phyloP scores from a whole-genome alignment of 2,797 vertebrate species.

The Choloepus didactylus region DNA sequence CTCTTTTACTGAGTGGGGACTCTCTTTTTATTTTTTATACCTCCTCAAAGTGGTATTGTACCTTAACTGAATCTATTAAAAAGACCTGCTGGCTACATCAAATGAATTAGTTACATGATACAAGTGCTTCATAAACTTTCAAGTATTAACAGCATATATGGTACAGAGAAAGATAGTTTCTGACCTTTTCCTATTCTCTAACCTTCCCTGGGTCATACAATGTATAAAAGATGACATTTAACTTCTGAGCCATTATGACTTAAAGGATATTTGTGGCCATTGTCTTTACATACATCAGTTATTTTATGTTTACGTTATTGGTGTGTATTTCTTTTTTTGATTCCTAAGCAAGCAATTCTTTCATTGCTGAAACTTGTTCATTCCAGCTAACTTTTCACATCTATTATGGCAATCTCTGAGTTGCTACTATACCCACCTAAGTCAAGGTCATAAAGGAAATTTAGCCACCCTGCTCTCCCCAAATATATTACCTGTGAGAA shows the following conservation, averaged over 20 bases:
- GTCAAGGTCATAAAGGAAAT: conserved; percentile 64
- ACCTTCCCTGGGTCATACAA: conserved; percentile 14
- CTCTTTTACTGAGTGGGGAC: neutral
- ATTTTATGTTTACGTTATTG: conserved; percentile 73
- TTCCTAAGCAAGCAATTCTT: conserved; percentile 57
- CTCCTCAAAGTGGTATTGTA: conserved; percentile 69
- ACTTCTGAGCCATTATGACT: conserved; percentile 64
- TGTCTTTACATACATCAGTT: conserved; percentile 72
- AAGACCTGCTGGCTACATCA: conserved; percentile 51
- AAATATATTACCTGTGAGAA: neutral
- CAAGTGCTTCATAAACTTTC: conserved; percentile 69
- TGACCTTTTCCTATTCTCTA: conserved; percentile 50
- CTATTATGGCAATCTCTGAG: conserved; percentile 51
- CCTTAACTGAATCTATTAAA: conserved; percentile 46
- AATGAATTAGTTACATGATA: conserved; percentile 35
- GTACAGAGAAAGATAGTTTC: conserved; percentile 64
- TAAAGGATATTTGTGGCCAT: conserved; percentile 50
- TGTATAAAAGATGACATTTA: conserved; percentile 75
- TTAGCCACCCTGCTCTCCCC: neutral
- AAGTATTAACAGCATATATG: conserved; percentile 6
- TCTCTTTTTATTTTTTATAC: conserved; percentile 58
- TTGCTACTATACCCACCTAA: neutral
- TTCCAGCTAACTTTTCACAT: conserved; percentile 48
- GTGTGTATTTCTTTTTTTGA: conserved; percentile 57
- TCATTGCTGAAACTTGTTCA: conserved; percentile 21